These are phyloP conservation scores for Formica exsecta DNA, from an alignment of 1,140 invertebrate genomes.

Conservation along the genomic window DNA sequence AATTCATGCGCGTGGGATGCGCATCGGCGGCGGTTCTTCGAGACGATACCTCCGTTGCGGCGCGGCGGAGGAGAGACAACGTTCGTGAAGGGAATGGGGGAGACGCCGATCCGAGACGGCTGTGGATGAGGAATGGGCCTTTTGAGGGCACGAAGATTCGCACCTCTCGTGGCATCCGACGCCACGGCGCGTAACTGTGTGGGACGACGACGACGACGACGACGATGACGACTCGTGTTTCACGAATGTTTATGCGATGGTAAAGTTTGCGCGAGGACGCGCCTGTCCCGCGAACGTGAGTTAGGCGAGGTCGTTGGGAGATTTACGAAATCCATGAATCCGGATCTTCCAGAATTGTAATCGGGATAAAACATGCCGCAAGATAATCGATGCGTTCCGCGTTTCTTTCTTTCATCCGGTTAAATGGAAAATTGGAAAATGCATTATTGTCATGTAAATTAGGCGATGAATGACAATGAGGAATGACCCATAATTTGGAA, in stretches of 20 bases:
- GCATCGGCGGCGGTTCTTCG: conserved; percentile 60
- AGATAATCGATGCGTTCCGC: conserved; percentile 4
- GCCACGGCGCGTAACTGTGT: conserved; percentile 39
- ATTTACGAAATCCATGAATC: conserved; percentile 49
- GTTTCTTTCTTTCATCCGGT: background rate
- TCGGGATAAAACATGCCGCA: background rate
- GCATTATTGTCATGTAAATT: background rate
- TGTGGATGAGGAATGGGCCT: conserved; percentile 54
- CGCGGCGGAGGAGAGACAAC: background rate
- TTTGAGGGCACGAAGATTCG: conserved; percentile 58
- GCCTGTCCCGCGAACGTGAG: background rate
- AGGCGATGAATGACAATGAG: background rate
- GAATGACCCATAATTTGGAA: background rate
- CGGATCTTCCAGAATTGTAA: background rate
- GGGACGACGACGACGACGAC: conserved; percentile 32
- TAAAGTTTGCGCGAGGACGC: conserved; percentile 5
- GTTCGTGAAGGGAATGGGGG: background rate
- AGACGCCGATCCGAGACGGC: conserved; percentile 28
- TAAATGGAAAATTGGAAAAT: background rate
- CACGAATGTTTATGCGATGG: conserved; percentile 45
- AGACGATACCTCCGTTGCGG: conserved; percentile 52
- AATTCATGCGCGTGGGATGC: conserved; percentile 82
- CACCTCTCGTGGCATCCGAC: conserved; percentile 56
- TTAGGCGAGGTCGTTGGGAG: conserved; percentile 38
- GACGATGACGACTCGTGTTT: conserved; percentile 17